Conservation (phyloP, 1,140 invertebrate species). For the Microplitis demolitor region DNA sequence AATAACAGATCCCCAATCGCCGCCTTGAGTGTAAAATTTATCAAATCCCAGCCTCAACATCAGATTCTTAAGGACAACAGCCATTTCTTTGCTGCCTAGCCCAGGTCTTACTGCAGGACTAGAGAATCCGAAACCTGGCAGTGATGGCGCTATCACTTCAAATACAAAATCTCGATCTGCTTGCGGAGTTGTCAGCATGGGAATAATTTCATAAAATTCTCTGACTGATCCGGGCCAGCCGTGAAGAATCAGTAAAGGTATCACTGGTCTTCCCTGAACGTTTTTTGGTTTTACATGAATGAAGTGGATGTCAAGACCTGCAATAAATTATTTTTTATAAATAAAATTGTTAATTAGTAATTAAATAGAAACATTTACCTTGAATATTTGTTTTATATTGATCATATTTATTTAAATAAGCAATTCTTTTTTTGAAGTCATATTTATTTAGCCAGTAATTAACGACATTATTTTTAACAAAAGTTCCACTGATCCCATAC, state of each 20-base stretch:
- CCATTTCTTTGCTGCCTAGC: conserved; percentile 67
- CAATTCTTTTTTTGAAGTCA: conserved; percentile 73
- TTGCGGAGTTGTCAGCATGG: conserved; percentile 67
- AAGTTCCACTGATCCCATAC: conserved; percentile 78
- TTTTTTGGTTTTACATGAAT: conserved; percentile 68
- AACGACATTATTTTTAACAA: conserved; percentile 67
- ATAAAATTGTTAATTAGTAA: too few relatives aligned
- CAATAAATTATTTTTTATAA: conserved; percentile 9
- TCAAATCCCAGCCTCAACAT: conserved; percentile 78
- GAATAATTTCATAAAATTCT: conserved; percentile 80
- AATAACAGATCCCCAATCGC: conserved; percentile 79
- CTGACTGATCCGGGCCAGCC: conserved; percentile 87
- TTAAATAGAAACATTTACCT: conserved; percentile 54
- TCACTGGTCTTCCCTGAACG: conserved; percentile 54
- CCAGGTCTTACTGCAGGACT: conserved; percentile 69
- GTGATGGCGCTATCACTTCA: conserved; percentile 78
- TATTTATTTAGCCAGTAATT: conserved; percentile 76
- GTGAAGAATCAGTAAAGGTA: conserved; percentile 76
- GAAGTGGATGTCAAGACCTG: conserved; percentile 77
- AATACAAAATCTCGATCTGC: conserved; percentile 71
- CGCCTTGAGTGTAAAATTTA: conserved; percentile 81
- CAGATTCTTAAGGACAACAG: conserved; percentile 77
- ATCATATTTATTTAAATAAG: conserved; percentile 71
- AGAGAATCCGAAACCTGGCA: conserved; percentile 87
- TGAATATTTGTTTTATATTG: conserved; percentile 77